Evolutionary conservation across 2,113 vertebrate species (phyloP), one percentile per base, ranked within the genome.

Genomic region (Todiramphus chloris): DNA sequence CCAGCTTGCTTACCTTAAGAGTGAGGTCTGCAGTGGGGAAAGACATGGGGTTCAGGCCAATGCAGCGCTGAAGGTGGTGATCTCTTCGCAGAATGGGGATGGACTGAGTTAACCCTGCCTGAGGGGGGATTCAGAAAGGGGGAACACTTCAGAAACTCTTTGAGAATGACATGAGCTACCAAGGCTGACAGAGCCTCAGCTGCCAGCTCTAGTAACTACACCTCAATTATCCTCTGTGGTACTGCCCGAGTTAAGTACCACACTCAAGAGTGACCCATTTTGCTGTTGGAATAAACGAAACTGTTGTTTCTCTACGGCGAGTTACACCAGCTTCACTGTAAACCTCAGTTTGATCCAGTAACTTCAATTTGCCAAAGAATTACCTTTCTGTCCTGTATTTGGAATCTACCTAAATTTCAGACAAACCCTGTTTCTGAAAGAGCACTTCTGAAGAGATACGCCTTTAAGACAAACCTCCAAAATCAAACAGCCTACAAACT

Each of bases 1-100:
- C 25, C 68, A 67, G 51, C 69, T 59, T 18, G 4, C 67, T 93
- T 98, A 99, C 99, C 99, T 99, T 99, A 75, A 99, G 98, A 2
- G 99, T 99, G 88, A 99, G 99, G 95, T 99, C 99, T 8, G 99
- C 98, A 13, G 98, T 99, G 70, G 99, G 99, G 97, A 99, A 99
- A 79, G 99, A 99, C 96, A 99, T 98, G 17, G 99, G 98, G 93
- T 99, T 99, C 83, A 99, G 99, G 96, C 98, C 98, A 3, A 99
- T 99, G 87, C 98, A 99, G 18, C 99, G 98, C 97, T 99, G 99
- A 87, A 99, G 98, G 94, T 99, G 99, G 64, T 99, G 99, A 82
- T 99, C 99, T 63, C 99, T 98, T 63, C 99, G 98, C 51, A 99
- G 98, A 95, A 99, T 99, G 46, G 99, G 99, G 88, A 99, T 99